phyloP scores from a whole-genome alignment of 2,888 invertebrate genomes.

The Mimachlamys varia region DNA sequence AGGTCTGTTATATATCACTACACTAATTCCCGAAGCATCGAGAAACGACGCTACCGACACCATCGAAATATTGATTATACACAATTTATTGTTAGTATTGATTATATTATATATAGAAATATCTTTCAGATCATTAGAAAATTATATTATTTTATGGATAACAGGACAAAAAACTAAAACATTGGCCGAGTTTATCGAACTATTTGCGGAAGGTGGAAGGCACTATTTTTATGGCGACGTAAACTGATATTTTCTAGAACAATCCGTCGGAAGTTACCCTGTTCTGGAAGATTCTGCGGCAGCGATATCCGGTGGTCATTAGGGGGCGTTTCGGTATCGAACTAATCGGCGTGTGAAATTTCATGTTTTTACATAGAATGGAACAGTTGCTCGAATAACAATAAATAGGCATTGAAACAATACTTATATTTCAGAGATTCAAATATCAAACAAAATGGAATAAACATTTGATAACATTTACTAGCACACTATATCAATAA shows the following conservation, averaged over 20 bases:
- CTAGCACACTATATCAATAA: too few species aligned
- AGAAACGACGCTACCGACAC: neutral
- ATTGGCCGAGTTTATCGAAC: neutral
- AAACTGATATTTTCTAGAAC: conserved; percentile 31
- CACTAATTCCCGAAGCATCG: neutral
- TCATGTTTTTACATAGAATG: neutral
- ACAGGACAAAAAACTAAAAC: neutral
- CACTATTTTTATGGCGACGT: neutral
- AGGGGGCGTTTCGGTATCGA: neutral
- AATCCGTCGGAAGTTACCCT: neutral
- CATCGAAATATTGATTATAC: neutral
- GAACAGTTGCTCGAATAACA: too few species aligned
- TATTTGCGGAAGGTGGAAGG: conserved; percentile 9
- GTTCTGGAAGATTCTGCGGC: conserved; percentile 28
- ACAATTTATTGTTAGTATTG: neutral
- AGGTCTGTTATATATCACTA: neutral
- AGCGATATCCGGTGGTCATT: conserved; percentile 11
- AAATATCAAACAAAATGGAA: too few species aligned
- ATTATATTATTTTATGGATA: neutral
- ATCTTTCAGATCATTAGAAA: neutral
- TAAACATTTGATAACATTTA: too few species aligned
- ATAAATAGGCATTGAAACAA: too few species aligned
- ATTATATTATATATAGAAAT: neutral
- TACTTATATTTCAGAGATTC: too few species aligned
- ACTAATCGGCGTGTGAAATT: neutral